Conservation (phyloP, 2,888 invertebrate species). For the Caenorhabditis doughertyi region DNA sequence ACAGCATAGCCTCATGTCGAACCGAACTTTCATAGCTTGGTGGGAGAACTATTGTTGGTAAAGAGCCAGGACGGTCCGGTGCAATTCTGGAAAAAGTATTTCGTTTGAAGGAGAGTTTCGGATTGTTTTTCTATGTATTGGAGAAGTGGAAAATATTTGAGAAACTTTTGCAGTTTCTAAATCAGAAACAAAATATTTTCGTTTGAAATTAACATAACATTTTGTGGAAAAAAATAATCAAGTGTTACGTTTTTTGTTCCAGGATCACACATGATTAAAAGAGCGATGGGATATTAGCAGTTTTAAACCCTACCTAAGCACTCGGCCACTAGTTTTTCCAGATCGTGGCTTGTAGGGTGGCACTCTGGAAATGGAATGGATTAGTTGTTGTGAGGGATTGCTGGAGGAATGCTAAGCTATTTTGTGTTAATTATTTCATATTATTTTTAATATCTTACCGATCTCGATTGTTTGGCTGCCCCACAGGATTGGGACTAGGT, state of each 20-base stretch:
- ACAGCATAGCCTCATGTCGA: slow-evolving; percentile 56
- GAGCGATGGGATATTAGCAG: slow-evolving; percentile 42
- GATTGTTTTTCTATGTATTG: too few relatives aligned
- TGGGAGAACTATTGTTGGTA: slow-evolving; percentile 66
- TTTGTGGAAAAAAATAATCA: too few relatives aligned
- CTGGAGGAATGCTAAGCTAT: slow-evolving; percentile 46
- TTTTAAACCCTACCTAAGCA: slow-evolving; percentile 61
- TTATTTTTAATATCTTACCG: slow-evolving; percentile 21
- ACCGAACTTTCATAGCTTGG: slow-evolving; percentile 71
- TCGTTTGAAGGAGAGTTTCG: neutral
- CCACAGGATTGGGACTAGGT: slow-evolving; percentile 61
- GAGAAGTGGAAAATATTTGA: too few relatives aligned
- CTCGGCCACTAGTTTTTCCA: slow-evolving; percentile 65
- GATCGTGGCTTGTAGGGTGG: slow-evolving; percentile 69
- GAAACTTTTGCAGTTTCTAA: too few relatives aligned
- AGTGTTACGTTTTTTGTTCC: too few relatives aligned
- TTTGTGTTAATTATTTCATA: neutral
- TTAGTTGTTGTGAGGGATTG: slow-evolving; percentile 33
- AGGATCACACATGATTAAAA: slow-evolving; percentile 36
- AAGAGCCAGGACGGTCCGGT: slow-evolving; percentile 68
- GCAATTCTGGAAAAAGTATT: slow-evolving; percentile 65
- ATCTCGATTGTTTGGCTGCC: slow-evolving; percentile 32
- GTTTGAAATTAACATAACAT: too few relatives aligned
- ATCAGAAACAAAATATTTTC: too few relatives aligned
- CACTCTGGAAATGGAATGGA: slow-evolving; percentile 60